These are phyloP conservation scores for Notoglanidium macrostoma DNA, from an alignment of 2,797 vertebrate genomes.

Conservation along the genomic window DNA sequence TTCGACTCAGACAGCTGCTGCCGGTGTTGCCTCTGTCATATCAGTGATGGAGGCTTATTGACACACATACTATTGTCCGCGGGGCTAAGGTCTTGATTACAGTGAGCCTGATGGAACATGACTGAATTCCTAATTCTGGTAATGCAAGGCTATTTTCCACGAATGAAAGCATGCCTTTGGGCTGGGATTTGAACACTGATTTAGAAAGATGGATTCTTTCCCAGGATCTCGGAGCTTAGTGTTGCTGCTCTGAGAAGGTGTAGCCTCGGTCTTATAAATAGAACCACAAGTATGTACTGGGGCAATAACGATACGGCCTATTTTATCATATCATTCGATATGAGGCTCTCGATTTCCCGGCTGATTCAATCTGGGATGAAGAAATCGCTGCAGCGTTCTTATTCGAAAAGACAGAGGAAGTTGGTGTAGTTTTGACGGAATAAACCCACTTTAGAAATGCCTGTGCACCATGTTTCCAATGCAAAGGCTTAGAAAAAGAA, in stretches of 20 bases:
- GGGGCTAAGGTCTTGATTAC: constrained; percentile 57
- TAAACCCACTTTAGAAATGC: neutral
- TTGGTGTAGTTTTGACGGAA: neutral
- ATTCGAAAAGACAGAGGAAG: neutral
- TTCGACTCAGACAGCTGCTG: constrained; percentile 37
- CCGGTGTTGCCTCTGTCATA: constrained; percentile 44
- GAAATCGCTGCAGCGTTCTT: neutral
- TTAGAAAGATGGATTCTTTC: constrained; percentile 56
- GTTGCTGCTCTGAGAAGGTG: constrained; percentile 30
- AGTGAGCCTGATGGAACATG: constrained; percentile 57
- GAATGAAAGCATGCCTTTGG: constrained; percentile 51
- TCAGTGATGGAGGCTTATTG: constrained; percentile 50
- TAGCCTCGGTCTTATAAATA: neutral
- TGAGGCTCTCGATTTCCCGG: neutral
- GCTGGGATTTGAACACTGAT: constrained; percentile 50
- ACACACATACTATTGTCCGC: constrained; percentile 42
- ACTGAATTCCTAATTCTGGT: constrained; percentile 57
- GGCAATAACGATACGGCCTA: neutral
- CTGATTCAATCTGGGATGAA: neutral
- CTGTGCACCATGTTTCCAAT: neutral
- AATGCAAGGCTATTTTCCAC: constrained; percentile 57
- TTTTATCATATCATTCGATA: neutral
- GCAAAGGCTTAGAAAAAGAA: neutral
- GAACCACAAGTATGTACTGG: constrained; percentile 6
- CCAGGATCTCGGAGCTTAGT: constrained; percentile 43